phyloP scores from a whole-genome alignment of 37 sponge, comb jelly and placozoan species.

The Geodia barretti region DNA sequence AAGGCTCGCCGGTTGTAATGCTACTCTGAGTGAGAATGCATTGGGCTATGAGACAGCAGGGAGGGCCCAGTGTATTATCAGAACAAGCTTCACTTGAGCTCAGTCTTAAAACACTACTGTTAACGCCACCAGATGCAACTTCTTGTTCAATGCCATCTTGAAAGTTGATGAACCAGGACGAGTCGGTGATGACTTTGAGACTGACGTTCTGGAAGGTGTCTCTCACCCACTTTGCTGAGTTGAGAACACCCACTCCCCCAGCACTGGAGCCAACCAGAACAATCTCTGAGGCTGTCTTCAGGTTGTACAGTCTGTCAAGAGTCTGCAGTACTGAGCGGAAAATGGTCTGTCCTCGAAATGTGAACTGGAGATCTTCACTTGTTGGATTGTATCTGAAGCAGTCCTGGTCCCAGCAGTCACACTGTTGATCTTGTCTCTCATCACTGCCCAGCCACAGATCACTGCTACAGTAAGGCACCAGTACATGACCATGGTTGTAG shows the following conservation, averaged over 20 bases:
- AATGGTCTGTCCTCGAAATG: slow-evolving; percentile 66
- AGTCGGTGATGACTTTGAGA: slow-evolving; percentile 61
- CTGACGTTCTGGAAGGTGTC: neutral
- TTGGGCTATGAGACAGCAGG: slow-evolving; percentile 67
- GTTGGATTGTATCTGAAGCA: slow-evolving; percentile 26
- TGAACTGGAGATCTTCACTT: slow-evolving; percentile 47
- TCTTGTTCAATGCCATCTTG: slow-evolving; percentile 33
- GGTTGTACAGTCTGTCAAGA: slow-evolving; percentile 16
- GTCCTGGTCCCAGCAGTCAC: neutral
- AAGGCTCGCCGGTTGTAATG: slow-evolving; percentile 3
- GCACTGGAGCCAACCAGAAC: slow-evolving; percentile 78
- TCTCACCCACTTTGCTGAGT: slow-evolving; percentile 61
- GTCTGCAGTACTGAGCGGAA: slow-evolving; percentile 43
- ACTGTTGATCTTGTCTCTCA: neutral
- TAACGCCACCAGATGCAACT: neutral
- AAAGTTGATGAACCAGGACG: slow-evolving; percentile 91
- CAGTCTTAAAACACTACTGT: neutral
- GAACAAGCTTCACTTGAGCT: neutral
- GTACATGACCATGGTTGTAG: slow-evolving; percentile 47
- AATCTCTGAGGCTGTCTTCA: slow-evolving; percentile 42
- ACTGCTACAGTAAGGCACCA: slow-evolving; percentile 74
- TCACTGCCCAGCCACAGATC: slow-evolving; percentile 62
- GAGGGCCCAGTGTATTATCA: slow-evolving; percentile 18
- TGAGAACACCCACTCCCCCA: slow-evolving; percentile 83
- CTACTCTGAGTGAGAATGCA: slow-evolving; percentile 56